phyloP scores from a whole-genome alignment of 2,797 vertebrate genomes.

The Numenius phaeopus region DNA sequence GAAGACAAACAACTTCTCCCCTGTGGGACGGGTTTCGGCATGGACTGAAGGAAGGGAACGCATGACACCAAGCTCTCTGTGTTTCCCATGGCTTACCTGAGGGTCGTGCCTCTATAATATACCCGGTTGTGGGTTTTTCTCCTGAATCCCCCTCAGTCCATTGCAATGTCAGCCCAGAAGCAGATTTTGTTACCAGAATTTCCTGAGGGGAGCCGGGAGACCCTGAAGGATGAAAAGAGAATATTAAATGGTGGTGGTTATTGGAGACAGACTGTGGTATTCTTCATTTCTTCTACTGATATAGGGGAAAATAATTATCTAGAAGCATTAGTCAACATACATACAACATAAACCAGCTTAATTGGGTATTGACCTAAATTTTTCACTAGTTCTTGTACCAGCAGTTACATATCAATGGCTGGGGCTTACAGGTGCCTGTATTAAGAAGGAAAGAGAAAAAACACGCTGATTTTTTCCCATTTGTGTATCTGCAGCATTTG shows the following conservation, averaged over 20 bases:
- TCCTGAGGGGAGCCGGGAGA: constrained; percentile 90
- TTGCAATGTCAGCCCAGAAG: constrained; percentile 86
- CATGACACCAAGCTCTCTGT: neutral
- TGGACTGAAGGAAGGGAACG: neutral
- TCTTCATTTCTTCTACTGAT: neutral
- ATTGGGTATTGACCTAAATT: neutral
- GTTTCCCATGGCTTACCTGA: constrained; percentile 83
- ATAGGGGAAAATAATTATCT: neutral
- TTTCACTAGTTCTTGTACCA: neutral
- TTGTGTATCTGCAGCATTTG: neutral
- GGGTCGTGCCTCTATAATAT: constrained; percentile 91
- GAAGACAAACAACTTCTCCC: neutral
- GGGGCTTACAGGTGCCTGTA: neutral
- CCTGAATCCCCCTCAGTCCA: constrained; percentile 89
- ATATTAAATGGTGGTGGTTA: neutral
- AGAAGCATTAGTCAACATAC: neutral
- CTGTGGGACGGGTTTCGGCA: neutral
- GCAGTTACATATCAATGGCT: neutral
- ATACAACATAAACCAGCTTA: neutral
- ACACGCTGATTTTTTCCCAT: neutral
- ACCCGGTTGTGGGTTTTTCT: constrained; percentile 86
- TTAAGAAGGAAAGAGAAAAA: neutral
- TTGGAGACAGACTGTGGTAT: neutral
- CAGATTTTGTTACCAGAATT: constrained; percentile 88
- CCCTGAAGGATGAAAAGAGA: constrained; percentile 76